Conservation (phyloP, 1,140 invertebrate genomes). For the Rhopalosiphum maidis region DNA sequence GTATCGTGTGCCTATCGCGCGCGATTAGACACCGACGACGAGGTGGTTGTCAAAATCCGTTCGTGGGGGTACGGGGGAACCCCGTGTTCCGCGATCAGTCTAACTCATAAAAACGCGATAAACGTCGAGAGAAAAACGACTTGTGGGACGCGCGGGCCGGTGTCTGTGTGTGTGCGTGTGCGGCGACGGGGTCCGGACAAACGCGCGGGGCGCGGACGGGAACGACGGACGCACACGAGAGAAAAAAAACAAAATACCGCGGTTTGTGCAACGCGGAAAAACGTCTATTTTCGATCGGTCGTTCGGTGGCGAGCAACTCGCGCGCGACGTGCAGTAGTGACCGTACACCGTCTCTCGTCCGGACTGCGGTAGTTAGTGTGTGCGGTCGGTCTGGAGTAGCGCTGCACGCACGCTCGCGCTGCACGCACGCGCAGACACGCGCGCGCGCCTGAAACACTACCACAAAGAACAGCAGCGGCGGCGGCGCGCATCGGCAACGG, state of each 20-base stretch:
- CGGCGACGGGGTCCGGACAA: neutral
- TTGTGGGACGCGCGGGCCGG: neutral
- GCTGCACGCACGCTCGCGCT: neutral
- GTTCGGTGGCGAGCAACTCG: neutral
- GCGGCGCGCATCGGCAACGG: neutral
- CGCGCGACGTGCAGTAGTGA: neutral
- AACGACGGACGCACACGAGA: neutral
- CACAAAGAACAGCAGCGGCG: neutral
- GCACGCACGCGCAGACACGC: neutral
- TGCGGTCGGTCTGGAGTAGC: neutral
- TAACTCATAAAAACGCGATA: neutral
- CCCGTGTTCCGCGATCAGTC: neutral
- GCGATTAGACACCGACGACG: neutral
- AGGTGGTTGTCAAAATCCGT: neutral
- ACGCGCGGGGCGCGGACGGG: no score
- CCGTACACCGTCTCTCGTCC: neutral
- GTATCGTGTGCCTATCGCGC: neutral
- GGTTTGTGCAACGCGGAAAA: neutral
- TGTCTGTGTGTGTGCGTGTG: neutral
- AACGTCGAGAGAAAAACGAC: neutral
- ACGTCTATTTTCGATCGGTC: neutral
- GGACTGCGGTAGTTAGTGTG: neutral
- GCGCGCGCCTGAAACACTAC: neutral
- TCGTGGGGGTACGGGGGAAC: neutral
- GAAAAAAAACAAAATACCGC: constrained; percentile 4